phyloP scores from a whole-genome alignment of 2,113 vertebrate genomes.

The Opisthocomus hoazin region DNA sequence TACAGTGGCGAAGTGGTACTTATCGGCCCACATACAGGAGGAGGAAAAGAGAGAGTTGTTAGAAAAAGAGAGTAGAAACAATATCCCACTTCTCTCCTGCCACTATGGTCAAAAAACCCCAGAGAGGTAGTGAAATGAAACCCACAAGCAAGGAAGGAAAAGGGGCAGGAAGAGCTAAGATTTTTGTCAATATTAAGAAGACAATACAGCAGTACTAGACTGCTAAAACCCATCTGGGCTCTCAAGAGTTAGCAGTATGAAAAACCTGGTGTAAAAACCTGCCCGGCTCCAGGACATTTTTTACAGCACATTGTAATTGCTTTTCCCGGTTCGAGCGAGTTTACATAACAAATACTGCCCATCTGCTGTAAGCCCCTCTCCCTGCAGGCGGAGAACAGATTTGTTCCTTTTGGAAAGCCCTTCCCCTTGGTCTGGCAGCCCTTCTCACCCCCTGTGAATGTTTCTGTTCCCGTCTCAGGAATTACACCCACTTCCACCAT shows the following conservation, averaged over 20 bases:
- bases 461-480: constrained; percentile 55
- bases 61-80: neutral
- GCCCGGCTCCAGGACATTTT: neutral
- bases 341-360: constrained; percentile 26
- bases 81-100: neutral
- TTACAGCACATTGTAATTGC: constrained; percentile 16
- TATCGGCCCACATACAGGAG: neutral
- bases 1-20: neutral
- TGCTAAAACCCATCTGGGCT: neutral
- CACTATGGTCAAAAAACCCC: neutral
- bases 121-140: neutral
- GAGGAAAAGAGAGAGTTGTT: neutral
- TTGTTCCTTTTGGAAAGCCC: neutral
- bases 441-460: neutral
- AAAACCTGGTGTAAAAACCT: neutral
- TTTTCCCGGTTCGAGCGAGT: neutral
- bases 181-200: neutral
- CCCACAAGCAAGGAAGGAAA: neutral
- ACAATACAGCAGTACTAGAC: neutral
- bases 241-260: neutral
- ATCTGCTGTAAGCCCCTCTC: constrained; percentile 10
- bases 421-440: neutral
- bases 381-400: neutral
- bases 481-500: constrained; percentile 79
- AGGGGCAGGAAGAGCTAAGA: neutral